Percentiles rank a stretch among this genome's conserved stretches.
phyloP scores from a whole-genome alignment of 2,113 vertebrate species.

The Cyprinodon tularosa region DNA sequence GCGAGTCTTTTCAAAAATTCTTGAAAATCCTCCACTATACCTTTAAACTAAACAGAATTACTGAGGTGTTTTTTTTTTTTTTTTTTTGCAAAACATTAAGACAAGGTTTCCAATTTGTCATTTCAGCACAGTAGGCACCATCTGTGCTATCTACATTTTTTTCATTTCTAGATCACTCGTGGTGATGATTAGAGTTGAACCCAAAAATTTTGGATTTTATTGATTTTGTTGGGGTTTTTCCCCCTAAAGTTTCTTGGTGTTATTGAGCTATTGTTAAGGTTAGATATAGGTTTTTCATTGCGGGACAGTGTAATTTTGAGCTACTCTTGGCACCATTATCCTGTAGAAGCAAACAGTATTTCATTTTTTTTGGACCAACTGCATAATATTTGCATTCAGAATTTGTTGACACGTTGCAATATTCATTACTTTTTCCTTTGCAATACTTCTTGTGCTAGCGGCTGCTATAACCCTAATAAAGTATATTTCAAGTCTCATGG shows the following conservation, averaged over 20 bases:
- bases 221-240: too few relatives aligned
- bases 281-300: neutral
- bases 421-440: neutral
- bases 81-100: too few relatives aligned
- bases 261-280: neutral
- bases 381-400: constrained; percentile 10
- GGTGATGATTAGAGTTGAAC: too few relatives aligned
- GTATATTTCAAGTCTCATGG: neutral
- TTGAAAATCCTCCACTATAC: too few relatives aligned
- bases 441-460: neutral
- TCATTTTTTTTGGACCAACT: constrained; percentile 1
- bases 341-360: neutral
- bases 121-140: too few relatives aligned
- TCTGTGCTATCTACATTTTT: too few relatives aligned
- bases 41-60: too few relatives aligned
- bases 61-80: too few relatives aligned
- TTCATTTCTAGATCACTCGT: too few relatives aligned
- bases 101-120: too few relatives aligned
- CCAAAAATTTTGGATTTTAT: too few relatives aligned
- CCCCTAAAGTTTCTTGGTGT: neutral
- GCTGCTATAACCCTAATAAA: neutral
- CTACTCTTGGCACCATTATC: neutral
- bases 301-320: neutral
- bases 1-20: too few relatives aligned
- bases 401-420: neutral